These are phyloP conservation scores for Brachypteracias leptosomus DNA, from an alignment of 2,113 vertebrate genomes.

Conservation along the genomic window DNA sequence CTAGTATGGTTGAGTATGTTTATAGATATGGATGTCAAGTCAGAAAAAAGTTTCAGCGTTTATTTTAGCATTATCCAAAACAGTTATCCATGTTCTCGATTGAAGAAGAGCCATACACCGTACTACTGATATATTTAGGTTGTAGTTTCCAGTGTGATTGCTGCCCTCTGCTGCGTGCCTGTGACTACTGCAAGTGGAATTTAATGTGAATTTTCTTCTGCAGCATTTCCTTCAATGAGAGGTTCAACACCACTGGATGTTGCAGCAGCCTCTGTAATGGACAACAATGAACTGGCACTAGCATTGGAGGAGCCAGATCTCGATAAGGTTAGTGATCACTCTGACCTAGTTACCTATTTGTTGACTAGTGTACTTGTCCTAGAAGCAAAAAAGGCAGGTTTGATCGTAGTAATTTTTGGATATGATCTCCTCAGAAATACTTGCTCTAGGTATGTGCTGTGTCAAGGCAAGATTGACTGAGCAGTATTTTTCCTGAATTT, in stretches of 20 bases:
- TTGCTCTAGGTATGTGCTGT: neutral
- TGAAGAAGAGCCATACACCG: neutral
- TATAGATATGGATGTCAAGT: neutral
- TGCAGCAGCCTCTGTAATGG: constrained; percentile 97
- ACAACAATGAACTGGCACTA: constrained; percentile 95
- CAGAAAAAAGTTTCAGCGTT: neutral
- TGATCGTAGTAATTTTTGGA: too few species aligned
- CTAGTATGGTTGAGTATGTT: neutral
- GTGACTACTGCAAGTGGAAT: neutral
- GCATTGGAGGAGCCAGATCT: constrained; percentile 95
- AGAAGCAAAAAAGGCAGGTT: neutral
- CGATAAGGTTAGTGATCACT: constrained; percentile 81
- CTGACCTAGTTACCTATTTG: neutral
- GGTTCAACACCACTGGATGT: constrained; percentile 97
- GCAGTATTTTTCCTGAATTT: neutral
- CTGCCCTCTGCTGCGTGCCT: constrained; percentile 66
- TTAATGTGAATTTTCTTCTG: neutral
- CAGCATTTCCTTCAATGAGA: constrained; percentile 96
- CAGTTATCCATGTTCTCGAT: neutral
- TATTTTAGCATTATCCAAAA: neutral
- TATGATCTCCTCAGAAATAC: too few species aligned
- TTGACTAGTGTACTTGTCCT: neutral
- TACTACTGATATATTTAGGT: neutral
- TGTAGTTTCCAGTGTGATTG: constrained; percentile 23
- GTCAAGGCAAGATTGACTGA: neutral